These are phyloP conservation scores for Pipistrellus pipistrellus DNA, from an alignment of 2,797 vertebrate species.

Conservation along the genomic window DNA sequence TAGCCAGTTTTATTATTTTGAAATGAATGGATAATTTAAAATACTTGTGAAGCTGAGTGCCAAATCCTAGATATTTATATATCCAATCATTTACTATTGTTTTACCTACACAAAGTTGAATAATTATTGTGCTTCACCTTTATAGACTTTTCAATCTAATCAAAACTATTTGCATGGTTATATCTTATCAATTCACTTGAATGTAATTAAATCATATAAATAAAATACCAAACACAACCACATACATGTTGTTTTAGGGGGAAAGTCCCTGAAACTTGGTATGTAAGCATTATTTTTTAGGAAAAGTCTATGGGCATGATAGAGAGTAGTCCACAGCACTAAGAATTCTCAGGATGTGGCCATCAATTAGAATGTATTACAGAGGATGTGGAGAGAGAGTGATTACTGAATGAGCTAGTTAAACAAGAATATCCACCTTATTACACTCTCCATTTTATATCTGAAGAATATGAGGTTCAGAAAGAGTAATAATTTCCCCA, in stretches of 20 bases:
- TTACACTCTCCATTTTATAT: background rate
- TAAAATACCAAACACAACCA: background rate
- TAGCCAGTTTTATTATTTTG: slow-evolving; percentile 27
- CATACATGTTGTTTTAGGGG: background rate
- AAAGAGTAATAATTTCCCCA: background rate
- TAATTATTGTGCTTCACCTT: background rate
- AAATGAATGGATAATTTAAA: slow-evolving; percentile 47
- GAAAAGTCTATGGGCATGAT: background rate
- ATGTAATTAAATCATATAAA: slow-evolving; percentile 16
- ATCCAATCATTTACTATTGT: background rate
- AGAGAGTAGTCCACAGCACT: background rate
- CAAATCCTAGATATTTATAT: slow-evolving; percentile 25
- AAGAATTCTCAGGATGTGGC: background rate
- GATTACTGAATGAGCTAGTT: background rate
- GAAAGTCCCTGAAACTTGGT: background rate
- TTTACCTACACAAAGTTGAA: background rate
- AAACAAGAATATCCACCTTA: background rate
- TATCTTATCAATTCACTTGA: slow-evolving; percentile 40
- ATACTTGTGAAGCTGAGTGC: background rate
- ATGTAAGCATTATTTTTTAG: slow-evolving; percentile 25
- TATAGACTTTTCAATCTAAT: slow-evolving; percentile 3
- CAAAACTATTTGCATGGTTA: slow-evolving; percentile 42
- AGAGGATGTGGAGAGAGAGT: background rate
- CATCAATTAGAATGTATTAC: background rate
- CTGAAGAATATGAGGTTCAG: slow-evolving; percentile 36